phyloP scores from a whole-genome alignment of 2,113 vertebrate species.

The Diglossa brunneiventris region DNA sequence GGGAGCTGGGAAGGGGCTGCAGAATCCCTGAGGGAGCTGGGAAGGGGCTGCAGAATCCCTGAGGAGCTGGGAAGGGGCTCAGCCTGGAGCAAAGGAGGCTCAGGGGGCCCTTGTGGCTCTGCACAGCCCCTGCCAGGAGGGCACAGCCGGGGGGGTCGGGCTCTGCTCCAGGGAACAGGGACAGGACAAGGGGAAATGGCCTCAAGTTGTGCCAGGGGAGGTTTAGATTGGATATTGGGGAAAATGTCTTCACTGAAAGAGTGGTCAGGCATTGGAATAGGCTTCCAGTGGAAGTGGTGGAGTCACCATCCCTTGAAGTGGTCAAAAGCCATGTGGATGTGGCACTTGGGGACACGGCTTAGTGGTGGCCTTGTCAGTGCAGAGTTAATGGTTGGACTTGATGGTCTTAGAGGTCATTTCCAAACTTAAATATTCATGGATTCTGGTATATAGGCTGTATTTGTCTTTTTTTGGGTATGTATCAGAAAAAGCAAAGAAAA shows the following conservation, averaged over 20 bases:
- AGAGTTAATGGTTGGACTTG: background rate
- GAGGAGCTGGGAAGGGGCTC: background rate
- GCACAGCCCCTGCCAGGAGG: background rate
- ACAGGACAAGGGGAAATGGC: fast-evolving
- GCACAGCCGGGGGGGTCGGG: fast-evolving
- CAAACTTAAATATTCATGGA: background rate
- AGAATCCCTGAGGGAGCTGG: no score
- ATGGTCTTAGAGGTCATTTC: background rate
- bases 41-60: no score
- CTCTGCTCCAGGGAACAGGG: background rate
- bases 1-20: no score
- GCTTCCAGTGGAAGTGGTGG: background rate
- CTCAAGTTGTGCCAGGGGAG: fast-evolving
- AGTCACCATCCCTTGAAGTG: background rate
- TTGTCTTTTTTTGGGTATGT: background rate
- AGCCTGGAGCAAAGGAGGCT: background rate
- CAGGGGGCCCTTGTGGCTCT: background rate
- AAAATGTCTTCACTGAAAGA: background rate
- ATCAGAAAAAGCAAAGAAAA: background rate
- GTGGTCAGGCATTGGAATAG: background rate
- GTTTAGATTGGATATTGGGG: background rate
- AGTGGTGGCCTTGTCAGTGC: background rate
- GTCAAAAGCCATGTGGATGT: background rate
- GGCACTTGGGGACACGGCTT: fast-evolving
- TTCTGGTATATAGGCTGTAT: background rate